Conservation (phyloP, 2,113 vertebrate species). For the Oxyura jamaicensis region DNA sequence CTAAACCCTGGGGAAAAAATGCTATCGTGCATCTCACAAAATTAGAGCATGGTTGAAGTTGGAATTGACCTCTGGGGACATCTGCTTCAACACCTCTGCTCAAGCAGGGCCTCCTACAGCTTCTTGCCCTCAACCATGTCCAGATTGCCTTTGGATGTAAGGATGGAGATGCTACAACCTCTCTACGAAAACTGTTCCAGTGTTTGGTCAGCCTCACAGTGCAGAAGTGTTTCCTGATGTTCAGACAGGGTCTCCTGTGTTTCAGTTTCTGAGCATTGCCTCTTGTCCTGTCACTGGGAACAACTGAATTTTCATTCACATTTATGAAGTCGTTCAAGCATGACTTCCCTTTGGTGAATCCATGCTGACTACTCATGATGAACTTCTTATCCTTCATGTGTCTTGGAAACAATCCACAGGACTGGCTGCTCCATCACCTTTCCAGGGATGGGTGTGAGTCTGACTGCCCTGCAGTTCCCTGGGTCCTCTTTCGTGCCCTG, state of each 20-base stretch:
- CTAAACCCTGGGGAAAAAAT: no score
- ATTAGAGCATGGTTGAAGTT: neutral
- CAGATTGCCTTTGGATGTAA: neutral
- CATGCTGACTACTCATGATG: neutral
- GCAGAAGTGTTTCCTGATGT: neutral
- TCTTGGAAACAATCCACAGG: neutral
- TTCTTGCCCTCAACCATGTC: neutral
- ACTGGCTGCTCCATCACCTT: neutral
- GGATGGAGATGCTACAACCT: neutral
- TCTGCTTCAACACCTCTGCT: neutral
- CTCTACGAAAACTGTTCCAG: neutral
- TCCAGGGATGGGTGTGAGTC: neutral
- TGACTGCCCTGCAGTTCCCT: neutral
- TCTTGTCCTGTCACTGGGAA: no score
- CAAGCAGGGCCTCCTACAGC: neutral
- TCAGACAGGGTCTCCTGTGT: neutral
- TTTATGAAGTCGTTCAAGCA: neutral
- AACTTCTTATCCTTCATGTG: neutral
- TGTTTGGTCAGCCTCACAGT: neutral
- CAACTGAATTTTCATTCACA: neutral
- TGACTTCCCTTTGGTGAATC: neutral
- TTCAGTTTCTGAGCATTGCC: no score
- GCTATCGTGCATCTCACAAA: neutral
- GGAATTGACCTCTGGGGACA: neutral
- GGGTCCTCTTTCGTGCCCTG: no score